phyloP scores from a whole-genome alignment of 2,888 invertebrate species.

The Luperina nickerlii region DNA sequence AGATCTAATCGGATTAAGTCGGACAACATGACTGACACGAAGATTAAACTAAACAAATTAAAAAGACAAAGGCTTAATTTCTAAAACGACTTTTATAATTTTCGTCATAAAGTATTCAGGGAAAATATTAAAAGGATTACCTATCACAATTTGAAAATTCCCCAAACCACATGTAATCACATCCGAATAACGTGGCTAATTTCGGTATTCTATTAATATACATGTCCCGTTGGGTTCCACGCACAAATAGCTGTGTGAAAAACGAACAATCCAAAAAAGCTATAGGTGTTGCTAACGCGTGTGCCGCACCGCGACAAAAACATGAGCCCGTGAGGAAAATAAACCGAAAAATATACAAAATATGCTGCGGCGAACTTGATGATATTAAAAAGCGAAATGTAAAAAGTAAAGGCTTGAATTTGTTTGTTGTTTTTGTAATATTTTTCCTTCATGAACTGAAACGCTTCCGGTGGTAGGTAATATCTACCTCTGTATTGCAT shows the following conservation, averaged over 20 bases:
- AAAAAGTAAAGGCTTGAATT: conserved; percentile 49
- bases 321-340: conserved; percentile 24
- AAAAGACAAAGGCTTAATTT: conserved; percentile 22
- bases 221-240: conserved; percentile 21
- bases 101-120: neutral
- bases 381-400: conserved; percentile 63
- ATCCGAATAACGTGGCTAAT: neutral
- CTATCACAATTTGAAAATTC: neutral
- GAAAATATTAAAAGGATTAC: neutral
- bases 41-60: conserved; percentile 33
- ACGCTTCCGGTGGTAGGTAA: conserved; percentile 37
- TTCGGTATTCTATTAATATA: conserved; percentile 21
- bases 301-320: conserved; percentile 10
- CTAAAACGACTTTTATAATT: neutral
- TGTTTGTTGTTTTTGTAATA: conserved; percentile 47
- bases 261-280: conserved; percentile 23
- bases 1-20: conserved; percentile 24
- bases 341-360: conserved; percentile 47
- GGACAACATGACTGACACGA: conserved; percentile 27
- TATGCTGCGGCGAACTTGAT: conserved; percentile 48
- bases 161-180: neutral
- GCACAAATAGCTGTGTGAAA: conserved; percentile 36
- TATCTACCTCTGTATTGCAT: conserved; percentile 50
- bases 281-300: conserved; percentile 23
- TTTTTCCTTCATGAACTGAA: conserved; percentile 52